Base-by-base conservation (phyloP, 2,113 vertebrate genomes). In the Nannobrachium achirus region DNA sequence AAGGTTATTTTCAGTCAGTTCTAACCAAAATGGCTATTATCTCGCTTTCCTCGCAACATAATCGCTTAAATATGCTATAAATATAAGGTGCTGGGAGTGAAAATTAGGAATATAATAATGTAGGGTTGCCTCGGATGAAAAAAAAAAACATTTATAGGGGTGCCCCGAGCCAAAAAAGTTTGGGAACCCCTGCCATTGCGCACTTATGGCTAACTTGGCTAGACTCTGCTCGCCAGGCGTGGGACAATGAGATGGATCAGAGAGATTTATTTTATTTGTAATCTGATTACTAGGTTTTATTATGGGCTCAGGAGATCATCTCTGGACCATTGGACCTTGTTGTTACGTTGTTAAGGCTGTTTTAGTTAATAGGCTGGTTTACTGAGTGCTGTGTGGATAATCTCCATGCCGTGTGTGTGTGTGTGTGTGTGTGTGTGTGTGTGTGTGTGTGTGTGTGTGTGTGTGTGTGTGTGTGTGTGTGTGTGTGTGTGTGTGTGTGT, bases 231-330 rank as follows among this genome's bases (percentile, higher is more conserved):
- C 20, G 13, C 40, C 15, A 40, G 52, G 56, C 6, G 53, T 10
- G 11, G 53, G 25, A 4, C 20, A 45, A 45, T 13, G 53, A 56
- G 66, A 75, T 64, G 63, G 79, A 79, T 51, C 63, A 48, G 56
- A 51, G 78, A 76, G 71, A 79, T 84, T 48, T 76, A 60, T 76
- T 33, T 80, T 46, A 73, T 77, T 66, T 79, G 64, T 83, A 84
- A 86, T 86, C 84, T 77, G 84, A 89, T 89, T 84, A 86, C 71
- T 73, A 3, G 58, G 66, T 66, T 84, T 78, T 78, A 83, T 87
- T 80, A 86, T 83, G 50, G 9, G 69, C 71, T 85, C 79, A 72
- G 46, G 38, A 75, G 84, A 80, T 88, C 71, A 88, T 86, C 84
- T 83, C 63, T 75, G 77, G 62, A 67, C 51, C 64, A 39, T 56